Conservation (phyloP, 2,113 vertebrate species). For the Cheirogaleus medius region DNA sequence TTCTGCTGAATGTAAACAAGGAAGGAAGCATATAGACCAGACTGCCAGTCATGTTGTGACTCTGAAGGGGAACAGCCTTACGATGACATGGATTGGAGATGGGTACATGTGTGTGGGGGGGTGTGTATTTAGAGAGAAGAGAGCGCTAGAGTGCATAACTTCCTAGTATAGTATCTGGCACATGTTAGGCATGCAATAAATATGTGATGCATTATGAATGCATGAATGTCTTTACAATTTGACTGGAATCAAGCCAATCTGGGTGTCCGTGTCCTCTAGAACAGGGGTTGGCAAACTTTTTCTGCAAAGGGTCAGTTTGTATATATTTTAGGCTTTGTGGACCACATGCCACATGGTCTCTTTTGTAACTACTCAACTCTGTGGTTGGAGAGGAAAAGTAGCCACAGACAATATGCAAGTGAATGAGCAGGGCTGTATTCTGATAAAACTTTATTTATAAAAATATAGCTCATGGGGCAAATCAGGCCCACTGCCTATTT, state of each 20-base stretch:
- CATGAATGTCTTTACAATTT: not conserved
- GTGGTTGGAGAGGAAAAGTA: not conserved
- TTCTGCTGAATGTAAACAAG: not conserved
- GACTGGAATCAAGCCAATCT: not conserved
- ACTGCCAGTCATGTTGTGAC: not conserved
- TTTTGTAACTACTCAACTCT: not conserved
- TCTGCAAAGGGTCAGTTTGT: not conserved
- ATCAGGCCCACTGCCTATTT: not conserved
- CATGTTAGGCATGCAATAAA: not conserved
- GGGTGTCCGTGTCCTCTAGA: not conserved
- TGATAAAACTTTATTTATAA: constrained; percentile 41
- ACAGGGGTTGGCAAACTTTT: not conserved
- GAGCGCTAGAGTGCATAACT: not conserved
- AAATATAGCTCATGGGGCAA: too few species aligned
- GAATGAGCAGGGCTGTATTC: not conserved
- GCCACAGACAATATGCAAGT: not conserved
- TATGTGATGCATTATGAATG: not conserved
- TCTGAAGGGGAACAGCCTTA: not conserved
- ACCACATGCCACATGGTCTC: not conserved
- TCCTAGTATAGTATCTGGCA: not conserved
- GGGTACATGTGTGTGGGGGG: not conserved
- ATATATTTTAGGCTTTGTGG: not conserved
- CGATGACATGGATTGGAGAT: not conserved
- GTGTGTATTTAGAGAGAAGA: too few species aligned
- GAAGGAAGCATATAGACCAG: not conserved